A percentile compares a stretch with the other conserved stretches of the same genome.
phyloP scores from a whole-genome alignment of 2,888 invertebrate species.

The Aphidius colemani region DNA sequence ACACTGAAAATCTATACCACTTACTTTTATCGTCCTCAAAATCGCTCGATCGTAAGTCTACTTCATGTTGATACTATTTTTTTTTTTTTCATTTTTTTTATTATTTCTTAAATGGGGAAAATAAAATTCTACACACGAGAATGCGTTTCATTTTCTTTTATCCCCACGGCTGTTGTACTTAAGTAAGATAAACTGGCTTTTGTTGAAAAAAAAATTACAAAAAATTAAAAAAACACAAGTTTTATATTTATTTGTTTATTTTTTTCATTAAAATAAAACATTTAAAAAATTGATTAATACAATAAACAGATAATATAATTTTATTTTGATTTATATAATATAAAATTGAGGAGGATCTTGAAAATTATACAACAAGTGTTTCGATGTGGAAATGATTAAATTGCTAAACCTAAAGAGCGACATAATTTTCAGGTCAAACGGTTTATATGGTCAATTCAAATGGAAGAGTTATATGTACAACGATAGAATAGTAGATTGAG shows the following conservation, averaged over 20 bases:
- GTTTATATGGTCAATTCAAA: slow-evolving; percentile 30
- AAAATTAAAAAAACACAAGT: background rate
- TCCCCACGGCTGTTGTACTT: slow-evolving; percentile 3
- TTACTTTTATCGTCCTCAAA: slow-evolving; percentile 56
- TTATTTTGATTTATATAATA: background rate
- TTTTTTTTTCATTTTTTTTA: slow-evolving; percentile 34
- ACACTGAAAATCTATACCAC: slow-evolving; percentile 58
- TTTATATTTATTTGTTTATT: background rate
- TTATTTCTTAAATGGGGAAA: slow-evolving; percentile 25
- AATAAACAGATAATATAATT: background rate
- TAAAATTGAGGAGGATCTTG: background rate
- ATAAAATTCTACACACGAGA: slow-evolving; percentile 16
- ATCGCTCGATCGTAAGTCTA: slow-evolving; percentile 25
- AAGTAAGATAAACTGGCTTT: background rate
- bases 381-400: slow-evolving; percentile 21
- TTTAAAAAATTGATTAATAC: background rate
- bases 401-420: slow-evolving; percentile 16
- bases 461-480: background rate
- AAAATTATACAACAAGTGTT: slow-evolving; percentile 25
- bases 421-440: slow-evolving; percentile 39
- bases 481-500: no score
- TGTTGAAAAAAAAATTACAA: background rate
- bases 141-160: slow-evolving; percentile 11
- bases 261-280: background rate
- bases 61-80: slow-evolving; percentile 20